Base-by-base conservation (phyloP, 92 coral and sea anemone genomes). In the Scolanthus callimorphus region DNA sequence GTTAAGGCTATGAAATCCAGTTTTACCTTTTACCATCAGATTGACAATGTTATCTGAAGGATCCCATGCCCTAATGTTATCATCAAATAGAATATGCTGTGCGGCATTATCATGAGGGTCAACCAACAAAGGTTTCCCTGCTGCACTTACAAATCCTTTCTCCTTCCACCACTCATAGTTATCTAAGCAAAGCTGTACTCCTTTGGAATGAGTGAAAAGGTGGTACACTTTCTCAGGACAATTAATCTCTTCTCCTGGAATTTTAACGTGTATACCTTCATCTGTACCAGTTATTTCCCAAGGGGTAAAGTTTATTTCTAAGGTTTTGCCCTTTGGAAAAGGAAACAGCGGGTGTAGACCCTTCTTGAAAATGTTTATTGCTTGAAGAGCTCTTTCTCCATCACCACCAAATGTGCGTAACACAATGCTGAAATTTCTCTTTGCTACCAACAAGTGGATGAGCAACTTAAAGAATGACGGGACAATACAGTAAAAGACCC, bases 321-420 rank as follows among this genome's bases (percentile, higher is more conserved):
- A 51, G 4, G 52, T 4, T 46, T 20, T 46, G 11, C 19, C 52
- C n/a, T 59, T 17, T 0, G 76, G 61, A 17, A 68, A 58, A 0
- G 55, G 37, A 10, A 80, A 71, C n/a, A 56, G 51, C 17, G 86
- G 86, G 48, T 80, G 86, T 9, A 65, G 29, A 24, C 41, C 64
- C 23, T 70, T 44, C 24, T 31, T 25, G 46, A 49, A 72, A 38
- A 74, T 51, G 27, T 50, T 66, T 1, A 74, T 69, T 1, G 69
- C 88, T 43, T 81, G 49, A 29, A 81, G 27, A 9, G 74, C 85
- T 22, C 63, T 39, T 0, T 69, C 64, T 4, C 95, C 95, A 55
- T 87, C 95, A 1, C 69, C 58, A 1, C 95, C 95, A 82, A 87
- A 87, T 37, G 95, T 87, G 11, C 95, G 85, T 22, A 82, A 79